Percentiles rank a stretch among this genome's conserved stretches.
phyloP scores from a whole-genome alignment of 2,888 invertebrate species.

The Drosophila atripex region DNA sequence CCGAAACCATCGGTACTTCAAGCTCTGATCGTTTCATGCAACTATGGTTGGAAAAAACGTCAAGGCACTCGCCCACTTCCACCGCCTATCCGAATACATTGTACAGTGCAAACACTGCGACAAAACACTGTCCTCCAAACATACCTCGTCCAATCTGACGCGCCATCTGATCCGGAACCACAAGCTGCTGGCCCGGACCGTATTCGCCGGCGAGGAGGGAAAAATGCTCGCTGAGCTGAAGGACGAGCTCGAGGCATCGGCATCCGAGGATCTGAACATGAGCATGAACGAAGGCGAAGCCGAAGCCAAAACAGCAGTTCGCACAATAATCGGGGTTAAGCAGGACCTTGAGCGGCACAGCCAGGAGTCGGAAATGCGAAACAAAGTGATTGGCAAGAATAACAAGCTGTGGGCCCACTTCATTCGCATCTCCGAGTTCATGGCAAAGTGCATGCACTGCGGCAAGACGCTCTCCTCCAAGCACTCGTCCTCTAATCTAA shows the following conservation, averaged over 20 bases:
- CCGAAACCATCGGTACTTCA: slow-evolving; percentile 12
- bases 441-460: slow-evolving; percentile 71
- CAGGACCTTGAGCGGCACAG: slow-evolving; percentile 41
- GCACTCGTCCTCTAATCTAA: slow-evolving; percentile 70
- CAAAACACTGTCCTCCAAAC: slow-evolving; percentile 71
- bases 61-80: slow-evolving; percentile 72
- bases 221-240: slow-evolving; percentile 66
- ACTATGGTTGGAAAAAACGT: slow-evolving; percentile 70
- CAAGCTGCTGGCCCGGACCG: slow-evolving; percentile 58
- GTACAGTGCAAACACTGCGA: slow-evolving; percentile 73
- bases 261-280: slow-evolving; percentile 54
- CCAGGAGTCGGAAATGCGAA: slow-evolving; percentile 55
- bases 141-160: slow-evolving; percentile 72
- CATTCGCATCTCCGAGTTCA: slow-evolving; percentile 67
- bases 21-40: slow-evolving; percentile 4
- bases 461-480: slow-evolving; percentile 69
- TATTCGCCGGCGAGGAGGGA: slow-evolving; percentile 69
- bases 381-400: slow-evolving; percentile 67
- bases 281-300: slow-evolving; percentile 54
- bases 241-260: slow-evolving; percentile 64
- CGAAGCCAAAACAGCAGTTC: slow-evolving; percentile 65
- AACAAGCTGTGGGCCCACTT: slow-evolving; percentile 69
- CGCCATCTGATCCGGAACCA: slow-evolving; percentile 68
- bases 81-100: slow-evolving; percentile 67
- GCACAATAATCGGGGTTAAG: slow-evolving; percentile 55